Conservation (phyloP, 2,113 vertebrate species). For the Etia nguti region DNA sequence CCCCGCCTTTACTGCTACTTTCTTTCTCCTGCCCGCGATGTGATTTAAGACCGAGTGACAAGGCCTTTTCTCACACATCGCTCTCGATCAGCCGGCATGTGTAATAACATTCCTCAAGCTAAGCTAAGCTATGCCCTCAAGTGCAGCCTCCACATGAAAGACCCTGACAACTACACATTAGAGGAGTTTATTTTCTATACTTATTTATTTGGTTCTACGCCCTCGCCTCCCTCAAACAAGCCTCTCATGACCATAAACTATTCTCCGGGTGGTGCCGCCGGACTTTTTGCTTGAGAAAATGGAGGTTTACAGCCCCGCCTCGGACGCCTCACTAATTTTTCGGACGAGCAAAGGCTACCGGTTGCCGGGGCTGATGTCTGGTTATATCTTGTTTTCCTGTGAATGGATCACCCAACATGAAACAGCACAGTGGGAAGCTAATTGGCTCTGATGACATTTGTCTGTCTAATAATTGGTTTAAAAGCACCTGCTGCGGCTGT, state of each 20-base stretch:
- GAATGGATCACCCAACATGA: constrained; percentile 24
- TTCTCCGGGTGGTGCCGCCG: constrained; percentile 6
- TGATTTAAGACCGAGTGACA: constrained; percentile 63
- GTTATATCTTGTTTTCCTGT: constrained; percentile 16
- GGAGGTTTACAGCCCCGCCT: not conserved
- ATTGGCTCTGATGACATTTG: constrained; percentile 62
- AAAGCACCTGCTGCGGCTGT: constrained; percentile 54
- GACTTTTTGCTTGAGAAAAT: constrained; percentile 14
- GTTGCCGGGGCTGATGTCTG: not conserved
- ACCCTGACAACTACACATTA: constrained; percentile 60
- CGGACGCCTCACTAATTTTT: not conserved
- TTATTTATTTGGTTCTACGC: constrained; percentile 49
- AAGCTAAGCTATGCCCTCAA: constrained; percentile 66
- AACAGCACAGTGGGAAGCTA: constrained; percentile 43
- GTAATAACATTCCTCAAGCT: constrained; percentile 65
- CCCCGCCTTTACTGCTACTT: not conserved
- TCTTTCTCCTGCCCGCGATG: constrained; percentile 1
- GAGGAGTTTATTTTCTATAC: constrained; percentile 59
- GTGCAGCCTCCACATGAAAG: constrained; percentile 65
- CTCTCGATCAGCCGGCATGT: constrained; percentile 62
- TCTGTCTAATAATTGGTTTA: constrained; percentile 58
- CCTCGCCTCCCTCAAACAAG: constrained; percentile 46
- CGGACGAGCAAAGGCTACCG: not conserved
- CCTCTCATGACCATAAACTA: constrained; percentile 50
- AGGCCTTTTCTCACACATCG: constrained; percentile 67